phyloP scores from a whole-genome alignment of 2,113 vertebrate genomes.

The Microtus oregoni region DNA sequence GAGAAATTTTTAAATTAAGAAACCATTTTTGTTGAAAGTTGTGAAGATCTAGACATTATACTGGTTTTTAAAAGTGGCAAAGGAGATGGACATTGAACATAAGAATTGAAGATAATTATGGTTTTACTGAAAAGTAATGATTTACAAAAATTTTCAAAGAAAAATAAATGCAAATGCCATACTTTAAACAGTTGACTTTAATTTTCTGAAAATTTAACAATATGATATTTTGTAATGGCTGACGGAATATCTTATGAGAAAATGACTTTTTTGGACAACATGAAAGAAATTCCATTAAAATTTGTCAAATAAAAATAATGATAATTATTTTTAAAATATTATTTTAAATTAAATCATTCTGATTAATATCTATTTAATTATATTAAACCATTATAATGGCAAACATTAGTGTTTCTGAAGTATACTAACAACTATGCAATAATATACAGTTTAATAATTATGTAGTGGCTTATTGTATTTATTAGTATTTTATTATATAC shows the following conservation, averaged over 20 bases:
- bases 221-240: background rate
- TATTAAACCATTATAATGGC: background rate
- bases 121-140: slow-evolving; percentile 31
- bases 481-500: background rate
- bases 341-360: slow-evolving; percentile 17
- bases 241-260: slow-evolving; percentile 19
- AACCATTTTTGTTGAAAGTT: slow-evolving; percentile 6
- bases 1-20: slow-evolving; percentile 54
- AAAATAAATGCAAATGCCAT: background rate
- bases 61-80: background rate
- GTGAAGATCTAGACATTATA: background rate
- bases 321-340: slow-evolving; percentile 33
- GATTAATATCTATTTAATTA: background rate
- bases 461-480: background rate
- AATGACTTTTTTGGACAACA: background rate
- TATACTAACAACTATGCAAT: background rate
- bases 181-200: background rate
- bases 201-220: background rate
- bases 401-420: slow-evolving; percentile 3
- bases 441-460: background rate
- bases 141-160: background rate
- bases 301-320: slow-evolving; percentile 10
- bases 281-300: slow-evolving; percentile 40
- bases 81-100: background rate
- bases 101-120: background rate